Conservation (phyloP, 2,113 vertebrate genomes). For the Phycodurus eques region DNA sequence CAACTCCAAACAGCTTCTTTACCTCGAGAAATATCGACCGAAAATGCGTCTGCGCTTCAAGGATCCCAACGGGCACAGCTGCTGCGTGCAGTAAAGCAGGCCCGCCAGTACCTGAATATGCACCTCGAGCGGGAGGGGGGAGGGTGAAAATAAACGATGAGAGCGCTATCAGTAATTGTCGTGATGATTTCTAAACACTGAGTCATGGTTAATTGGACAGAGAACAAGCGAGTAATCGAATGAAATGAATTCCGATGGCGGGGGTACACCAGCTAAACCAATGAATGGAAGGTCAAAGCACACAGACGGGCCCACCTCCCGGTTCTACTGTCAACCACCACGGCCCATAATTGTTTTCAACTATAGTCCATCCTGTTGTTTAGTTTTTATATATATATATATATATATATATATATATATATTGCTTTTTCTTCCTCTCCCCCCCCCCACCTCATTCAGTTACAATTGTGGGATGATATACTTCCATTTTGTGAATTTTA, state of each 20-base stretch:
- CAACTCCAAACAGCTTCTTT: conserved; percentile 99
- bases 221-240: conserved; percentile 63
- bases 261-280: conserved; percentile 77
- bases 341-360: conserved; percentile 60
- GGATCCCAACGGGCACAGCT: conserved; percentile 88
- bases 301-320: conserved; percentile 69
- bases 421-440: neutral
- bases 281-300: conserved; percentile 76
- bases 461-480: conserved; percentile 64
- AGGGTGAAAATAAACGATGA: conserved; percentile 43
- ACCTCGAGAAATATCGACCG: conserved; percentile 98
- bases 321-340: conserved; percentile 66
- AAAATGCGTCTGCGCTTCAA: conserved; percentile 97
- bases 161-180: conserved; percentile 75
- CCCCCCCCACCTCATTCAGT: conserved; percentile 19
- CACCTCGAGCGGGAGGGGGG: conserved; percentile 57
- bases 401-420: neutral
- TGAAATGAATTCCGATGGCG: conserved; percentile 66
- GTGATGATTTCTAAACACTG: conserved; percentile 75
- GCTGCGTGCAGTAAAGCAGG: conserved; percentile 87
- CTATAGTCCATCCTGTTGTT: conserved; percentile 61
- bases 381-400: neutral
- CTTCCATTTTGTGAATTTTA: conserved; percentile 49
- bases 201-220: conserved; percentile 71
- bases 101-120: conserved; percentile 43